Percentiles rank a stretch among this genome's conserved stretches.
phyloP scores from a whole-genome alignment of 1,140 invertebrate species.

The Eriosoma lanigerum region DNA sequence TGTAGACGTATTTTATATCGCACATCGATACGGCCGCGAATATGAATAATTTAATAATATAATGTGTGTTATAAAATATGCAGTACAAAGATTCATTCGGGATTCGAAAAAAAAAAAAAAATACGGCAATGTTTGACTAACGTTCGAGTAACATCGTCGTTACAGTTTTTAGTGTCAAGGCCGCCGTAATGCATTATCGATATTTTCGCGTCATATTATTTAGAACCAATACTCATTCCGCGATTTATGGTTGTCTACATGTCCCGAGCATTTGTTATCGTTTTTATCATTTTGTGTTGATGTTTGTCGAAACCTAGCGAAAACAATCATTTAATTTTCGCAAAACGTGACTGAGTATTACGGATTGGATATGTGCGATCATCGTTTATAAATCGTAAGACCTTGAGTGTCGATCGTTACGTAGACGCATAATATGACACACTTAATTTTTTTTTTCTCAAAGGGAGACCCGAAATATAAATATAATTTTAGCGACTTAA shows the following conservation, averaged over 20 bases:
- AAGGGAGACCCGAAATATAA: not conserved
- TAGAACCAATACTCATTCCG: not conserved
- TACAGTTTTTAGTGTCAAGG: slow-evolving; percentile 44
- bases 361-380: not conserved
- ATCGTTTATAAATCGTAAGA: not conserved
- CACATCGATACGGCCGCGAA: not conserved
- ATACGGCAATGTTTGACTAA: not conserved
- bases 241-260: not conserved
- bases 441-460: not conserved
- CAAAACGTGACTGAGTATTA: slow-evolving; percentile 7
- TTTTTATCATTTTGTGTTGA: not conserved
- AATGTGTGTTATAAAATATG: not conserved
- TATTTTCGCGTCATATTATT: not conserved
- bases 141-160: not conserved
- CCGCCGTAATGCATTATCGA: slow-evolving; percentile 3
- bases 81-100: not conserved
- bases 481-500: not conserved
- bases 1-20: not conserved
- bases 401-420: not conserved
- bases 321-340: not conserved
- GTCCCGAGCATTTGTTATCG: slow-evolving; percentile 14
- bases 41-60: not conserved
- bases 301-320: not conserved
- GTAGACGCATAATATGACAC: slow-evolving; percentile 4
- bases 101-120: not conserved